Evolutionary conservation across 2,113 vertebrate genomes (phyloP), one percentile per base, ranked within the genome.

Genomic region (Salminus brasiliensis): DNA sequence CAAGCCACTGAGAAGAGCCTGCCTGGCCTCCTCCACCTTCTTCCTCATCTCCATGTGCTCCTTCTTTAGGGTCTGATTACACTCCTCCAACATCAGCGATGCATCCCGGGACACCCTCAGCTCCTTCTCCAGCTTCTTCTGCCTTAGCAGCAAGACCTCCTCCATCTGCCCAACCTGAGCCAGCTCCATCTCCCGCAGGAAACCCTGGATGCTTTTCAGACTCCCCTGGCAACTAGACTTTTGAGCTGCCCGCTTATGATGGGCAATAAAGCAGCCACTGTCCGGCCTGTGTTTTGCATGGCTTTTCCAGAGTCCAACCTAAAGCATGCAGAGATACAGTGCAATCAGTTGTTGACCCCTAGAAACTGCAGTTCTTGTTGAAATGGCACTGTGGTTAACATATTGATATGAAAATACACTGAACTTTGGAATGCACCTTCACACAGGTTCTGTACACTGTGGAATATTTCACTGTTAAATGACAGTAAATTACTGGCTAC

Each of bases 271-370:
- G 36, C 92, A 91, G 76, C 87, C 87, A 2, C 90, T 91, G 0
- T 93, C 93, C 60, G 91, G 86, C 74, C 84, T 93, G 52, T 92
- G 91, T 72, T 89, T 93, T 4, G 92, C 87, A 2, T 93, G 95
- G 85, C 94, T 96, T 87, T 97, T 97, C 95, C 94, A 93, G 75
- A 98, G 92, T 63, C 97, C 96, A 4, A 98, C 96, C 96, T 98
- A 73, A 69, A 69, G 57, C 39, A 27, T 36, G 23, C n/a, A 78
- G 39, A 77, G 23, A 72, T 27, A 57, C n/a, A n/a, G n/a, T n/a
- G n/a, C 13, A 69, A 2, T 11, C 6, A 12, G 41, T 5, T 43
- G 9, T 43, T 43, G 2, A 43, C 6, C 7, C 1, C 12, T 2
- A 12, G 41, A 43, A 43, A n/a, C n/a, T n/a, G n/a, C n/a, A n/a